phyloP scores from a whole-genome alignment of 2,888 invertebrate species.

The Bugula neritina region DNA sequence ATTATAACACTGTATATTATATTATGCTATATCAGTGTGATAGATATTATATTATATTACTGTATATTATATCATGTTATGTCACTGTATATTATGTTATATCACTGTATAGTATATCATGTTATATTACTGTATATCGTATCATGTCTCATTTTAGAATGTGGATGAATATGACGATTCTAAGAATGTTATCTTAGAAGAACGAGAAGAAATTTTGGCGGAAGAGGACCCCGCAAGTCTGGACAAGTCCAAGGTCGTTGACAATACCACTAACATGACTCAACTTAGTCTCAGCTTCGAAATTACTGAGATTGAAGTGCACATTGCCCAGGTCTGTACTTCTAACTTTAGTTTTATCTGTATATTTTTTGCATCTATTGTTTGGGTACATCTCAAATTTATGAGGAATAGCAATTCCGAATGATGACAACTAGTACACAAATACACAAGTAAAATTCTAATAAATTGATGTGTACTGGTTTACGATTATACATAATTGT shows the following conservation, averaged over 20 bases:
- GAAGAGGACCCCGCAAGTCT: slow-evolving; percentile 37
- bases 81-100: too few relatives aligned
- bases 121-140: too few relatives aligned
- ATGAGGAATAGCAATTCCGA: too few relatives aligned
- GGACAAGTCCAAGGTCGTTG: not conserved
- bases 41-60: not conserved
- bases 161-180: not conserved
- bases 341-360: too few relatives aligned
- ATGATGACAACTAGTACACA: too few relatives aligned
- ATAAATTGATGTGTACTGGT: too few relatives aligned
- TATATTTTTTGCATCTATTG: too few relatives aligned
- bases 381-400: too few relatives aligned
- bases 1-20: not conserved
- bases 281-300: slow-evolving; percentile 50
- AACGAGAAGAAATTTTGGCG: slow-evolving; percentile 45
- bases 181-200: slow-evolving; percentile 31
- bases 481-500: too few relatives aligned
- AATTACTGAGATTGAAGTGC: slow-evolving; percentile 39
- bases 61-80: not conserved
- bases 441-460: too few relatives aligned
- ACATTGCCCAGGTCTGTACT: not conserved
- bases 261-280: slow-evolving; percentile 33
- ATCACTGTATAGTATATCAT: too few relatives aligned
- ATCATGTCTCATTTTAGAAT: not conserved
- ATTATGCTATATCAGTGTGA: not conserved